phyloP scores from a whole-genome alignment of 2,113 vertebrate genomes.

The Hucho hucho region DNA sequence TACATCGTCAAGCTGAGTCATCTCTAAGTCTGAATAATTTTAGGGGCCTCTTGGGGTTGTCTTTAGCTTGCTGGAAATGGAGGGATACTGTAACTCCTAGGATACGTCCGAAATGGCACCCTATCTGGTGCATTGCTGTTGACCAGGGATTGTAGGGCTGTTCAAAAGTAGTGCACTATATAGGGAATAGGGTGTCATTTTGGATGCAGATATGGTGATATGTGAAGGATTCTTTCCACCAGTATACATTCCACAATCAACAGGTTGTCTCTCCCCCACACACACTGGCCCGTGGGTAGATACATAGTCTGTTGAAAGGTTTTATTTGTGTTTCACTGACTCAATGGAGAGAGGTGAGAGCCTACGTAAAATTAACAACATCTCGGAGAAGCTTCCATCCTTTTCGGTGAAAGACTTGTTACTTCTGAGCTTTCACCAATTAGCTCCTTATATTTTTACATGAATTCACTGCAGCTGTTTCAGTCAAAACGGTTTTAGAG shows the following conservation, averaged over 20 bases:
- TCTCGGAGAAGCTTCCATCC: not conserved
- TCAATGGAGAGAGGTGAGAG: conserved; percentile 29
- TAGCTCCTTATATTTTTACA: not conserved
- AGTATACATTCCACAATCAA: conserved; percentile 37
- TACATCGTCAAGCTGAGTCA: not conserved
- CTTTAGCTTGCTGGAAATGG: conserved; percentile 7
- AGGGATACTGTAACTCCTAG: not conserved
- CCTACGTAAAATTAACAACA: conserved; percentile 39
- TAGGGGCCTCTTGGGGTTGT: not conserved
- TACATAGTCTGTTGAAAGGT: conserved; percentile 15
- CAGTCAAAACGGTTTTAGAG: not conserved
- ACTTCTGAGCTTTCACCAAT: conserved; percentile 7
- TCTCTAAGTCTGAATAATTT: not conserved
- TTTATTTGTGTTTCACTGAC: conserved; percentile 24
- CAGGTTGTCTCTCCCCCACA: conserved; percentile 27
- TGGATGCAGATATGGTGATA: not conserved
- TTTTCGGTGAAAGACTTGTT: not conserved
- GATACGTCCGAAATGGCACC: too few relatives aligned
- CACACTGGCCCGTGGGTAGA: conserved; percentile 8
- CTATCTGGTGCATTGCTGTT: too few relatives aligned
- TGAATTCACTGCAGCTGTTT: conserved; percentile 25
- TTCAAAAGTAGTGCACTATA: too few relatives aligned
- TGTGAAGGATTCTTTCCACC: conserved; percentile 25
- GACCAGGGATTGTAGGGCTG: too few relatives aligned
- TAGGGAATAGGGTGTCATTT: too few relatives aligned